Base-by-base conservation (phyloP, 2,797 vertebrate genomes). In the Acropternis orthonyx region DNA sequence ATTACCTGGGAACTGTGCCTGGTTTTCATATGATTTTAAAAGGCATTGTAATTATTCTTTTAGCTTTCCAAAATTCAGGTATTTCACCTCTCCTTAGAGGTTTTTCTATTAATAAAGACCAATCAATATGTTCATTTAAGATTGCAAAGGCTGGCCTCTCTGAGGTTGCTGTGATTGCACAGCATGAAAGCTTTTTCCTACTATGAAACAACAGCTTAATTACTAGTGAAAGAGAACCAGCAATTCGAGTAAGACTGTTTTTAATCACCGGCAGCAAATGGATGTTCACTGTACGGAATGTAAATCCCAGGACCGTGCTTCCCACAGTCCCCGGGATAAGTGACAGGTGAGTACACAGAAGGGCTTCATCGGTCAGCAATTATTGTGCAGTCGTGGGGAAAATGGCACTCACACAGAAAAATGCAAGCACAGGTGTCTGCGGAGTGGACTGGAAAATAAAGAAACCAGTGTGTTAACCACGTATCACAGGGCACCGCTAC, bases 151-250 rank as follows among this genome's bases (percentile, higher is more conserved):
- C 66, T 18, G 27, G n/a, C 61, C n/a, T 92, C 88, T 86, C 86
- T 36, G 62, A 91, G 89, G 54, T 55, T 58, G 54, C 62, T 62
- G 43, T 55, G 69, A 84, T 34, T 58, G 65, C 56, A 44, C 1
- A 75, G 75, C 81, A 73, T 30, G 58, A 96, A 92, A 93, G 72
- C 48, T 89, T 89, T 85, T 66, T 44, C 86, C 61, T n/a, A 13
- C 58, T 75, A 81, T 19, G 68, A 91, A 95, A 77, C 56, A 94
- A 73, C 43, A 92, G 68, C 23, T 89, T 91, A 71, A 93, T 91
- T 88, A 75, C 51, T 9, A 59, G 54, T 10, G 63, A 83, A 48
- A 55, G 46, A 87, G 81, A 91, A 92, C 20, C 68, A 77, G 68
- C 43, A 96, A 37, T 17, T 68, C 3, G 2, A 93, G 69, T 2